Conservation (phyloP, 1,140 invertebrate genomes). For the Apis cerana region DNA sequence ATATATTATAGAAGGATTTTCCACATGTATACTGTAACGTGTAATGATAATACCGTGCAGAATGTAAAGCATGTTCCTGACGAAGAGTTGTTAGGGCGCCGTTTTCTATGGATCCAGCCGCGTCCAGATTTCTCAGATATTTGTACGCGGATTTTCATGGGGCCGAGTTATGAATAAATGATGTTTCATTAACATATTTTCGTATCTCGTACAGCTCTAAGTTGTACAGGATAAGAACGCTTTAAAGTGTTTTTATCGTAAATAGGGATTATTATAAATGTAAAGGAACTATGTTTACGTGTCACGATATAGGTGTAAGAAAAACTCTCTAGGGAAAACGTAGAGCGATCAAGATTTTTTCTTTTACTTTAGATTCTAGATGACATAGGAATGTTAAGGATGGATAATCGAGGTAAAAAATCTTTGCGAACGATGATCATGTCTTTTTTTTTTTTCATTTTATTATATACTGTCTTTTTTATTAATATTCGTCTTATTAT, state of each 20-base stretch:
- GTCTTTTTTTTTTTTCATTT: slow-evolving; percentile 16
- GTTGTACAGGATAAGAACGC: slow-evolving; percentile 57
- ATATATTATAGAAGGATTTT: slow-evolving; percentile 28
- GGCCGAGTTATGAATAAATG: slow-evolving; percentile 48
- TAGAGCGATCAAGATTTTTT: slow-evolving; percentile 46
- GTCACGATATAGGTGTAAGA: slow-evolving; percentile 61
- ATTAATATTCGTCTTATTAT: slow-evolving; percentile 37
- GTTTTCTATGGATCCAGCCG: slow-evolving; percentile 38
- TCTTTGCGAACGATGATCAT: slow-evolving; percentile 40
- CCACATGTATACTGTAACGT: slow-evolving; percentile 34
- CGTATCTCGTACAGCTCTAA: slow-evolving; percentile 52
- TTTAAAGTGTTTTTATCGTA: slow-evolving; percentile 54
- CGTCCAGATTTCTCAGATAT: slow-evolving; percentile 35
- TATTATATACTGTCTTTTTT: slow-evolving; percentile 37
- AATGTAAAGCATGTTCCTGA: slow-evolving; percentile 50
- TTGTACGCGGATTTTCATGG: slow-evolving; percentile 27
- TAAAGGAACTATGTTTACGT: slow-evolving; percentile 66
- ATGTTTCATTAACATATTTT: slow-evolving; percentile 58
- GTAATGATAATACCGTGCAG: slow-evolving; percentile 28
- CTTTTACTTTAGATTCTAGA: slow-evolving; percentile 43
- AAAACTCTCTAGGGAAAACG: slow-evolving; percentile 47
- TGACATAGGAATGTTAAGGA: slow-evolving; percentile 43
- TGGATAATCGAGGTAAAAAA: slow-evolving; percentile 42
- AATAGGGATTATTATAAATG: slow-evolving; percentile 59
- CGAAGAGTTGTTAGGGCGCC: slow-evolving; percentile 27